phyloP scores from a whole-genome alignment of 2,888 invertebrate species.

The Tetheella fluctuosa region DNA sequence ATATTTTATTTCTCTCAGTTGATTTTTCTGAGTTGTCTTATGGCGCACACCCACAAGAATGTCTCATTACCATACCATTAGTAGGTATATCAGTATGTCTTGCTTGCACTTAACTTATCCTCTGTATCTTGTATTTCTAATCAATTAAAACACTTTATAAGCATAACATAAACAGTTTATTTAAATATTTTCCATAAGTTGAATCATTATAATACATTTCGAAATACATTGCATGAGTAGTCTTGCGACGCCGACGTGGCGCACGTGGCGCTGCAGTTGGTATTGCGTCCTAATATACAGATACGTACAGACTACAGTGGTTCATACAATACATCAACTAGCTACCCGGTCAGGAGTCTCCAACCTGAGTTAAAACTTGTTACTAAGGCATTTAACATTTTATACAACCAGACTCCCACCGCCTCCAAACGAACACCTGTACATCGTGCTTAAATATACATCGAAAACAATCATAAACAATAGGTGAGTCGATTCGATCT shows the following conservation, averaged over 20 bases:
- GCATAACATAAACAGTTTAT: constrained; percentile 81
- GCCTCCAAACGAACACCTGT: constrained; percentile 33
- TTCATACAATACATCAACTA: constrained; percentile 47
- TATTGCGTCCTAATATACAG: constrained; percentile 54
- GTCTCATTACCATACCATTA: too few relatives aligned
- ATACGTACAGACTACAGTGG: constrained; percentile 26
- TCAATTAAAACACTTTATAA: constrained; percentile 51
- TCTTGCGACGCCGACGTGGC: constrained; percentile 19
- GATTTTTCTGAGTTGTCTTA: too few relatives aligned
- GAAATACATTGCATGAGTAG: constrained; percentile 45
- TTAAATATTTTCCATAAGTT: constrained; percentile 73
- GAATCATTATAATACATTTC: constrained; percentile 75
- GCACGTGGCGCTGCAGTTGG: constrained; percentile 19
- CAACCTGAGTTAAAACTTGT: constrained; percentile 17
- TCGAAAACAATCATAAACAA: constrained; percentile 27
- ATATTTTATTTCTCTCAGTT: too few relatives aligned
- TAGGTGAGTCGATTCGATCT: constrained; percentile 6
- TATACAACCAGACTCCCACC: constrained; percentile 49
- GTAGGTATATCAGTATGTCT: too few relatives aligned
- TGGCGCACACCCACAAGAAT: too few relatives aligned
- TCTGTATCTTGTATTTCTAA: constrained; percentile 3
- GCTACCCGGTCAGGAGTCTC: constrained; percentile 21
- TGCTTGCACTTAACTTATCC: too few relatives aligned
- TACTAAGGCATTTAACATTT: constrained; percentile 55
- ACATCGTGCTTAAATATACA: constrained; percentile 35